Evolutionary conservation across 2,113 vertebrate genomes (phyloP).

Genomic region (Romanogobio albipinnatus): DNA sequence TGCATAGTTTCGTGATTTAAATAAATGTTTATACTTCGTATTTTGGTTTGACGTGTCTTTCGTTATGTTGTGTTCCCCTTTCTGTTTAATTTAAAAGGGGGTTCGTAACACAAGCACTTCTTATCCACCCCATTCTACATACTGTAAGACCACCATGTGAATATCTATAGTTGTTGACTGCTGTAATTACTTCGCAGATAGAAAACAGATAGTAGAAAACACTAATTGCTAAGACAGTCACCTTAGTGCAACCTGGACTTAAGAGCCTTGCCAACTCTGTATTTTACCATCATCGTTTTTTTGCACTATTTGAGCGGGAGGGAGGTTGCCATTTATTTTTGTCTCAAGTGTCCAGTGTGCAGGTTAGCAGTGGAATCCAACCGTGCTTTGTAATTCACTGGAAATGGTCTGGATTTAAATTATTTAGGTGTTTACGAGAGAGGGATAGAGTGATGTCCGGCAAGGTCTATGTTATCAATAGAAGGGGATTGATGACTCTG

Average conservation of each 20-base stretch:
- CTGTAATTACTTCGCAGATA: neutral
- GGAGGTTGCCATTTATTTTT: neutral
- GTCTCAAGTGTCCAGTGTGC: neutral
- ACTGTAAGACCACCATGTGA: too few species aligned
- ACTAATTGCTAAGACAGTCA: neutral
- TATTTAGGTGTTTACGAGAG: slow-evolving; percentile 30
- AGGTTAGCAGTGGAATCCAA: slow-evolving; percentile 30
- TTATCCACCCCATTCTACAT: too few species aligned
- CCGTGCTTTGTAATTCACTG: slow-evolving; percentile 33
- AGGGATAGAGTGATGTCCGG: slow-evolving; percentile 13
- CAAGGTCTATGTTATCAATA: slow-evolving; percentile 38
- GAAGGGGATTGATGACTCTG: slow-evolving; percentile 41
- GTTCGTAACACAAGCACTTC: neutral
- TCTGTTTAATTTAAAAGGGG: too few species aligned
- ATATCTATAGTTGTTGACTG: neutral
- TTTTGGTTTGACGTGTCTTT: too few species aligned
- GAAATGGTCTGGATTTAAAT: slow-evolving; percentile 48
- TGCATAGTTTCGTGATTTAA: too few species aligned
- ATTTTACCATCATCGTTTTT: neutral
- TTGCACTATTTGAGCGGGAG: neutral
- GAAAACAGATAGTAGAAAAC: neutral
- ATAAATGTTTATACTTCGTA: too few species aligned
- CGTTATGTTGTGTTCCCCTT: too few species aligned
- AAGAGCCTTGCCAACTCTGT: neutral
- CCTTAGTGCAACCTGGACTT: neutral